Percentiles rank a stretch among this genome's conserved stretches.
phyloP scores from a whole-genome alignment of 2,113 vertebrate genomes.

The Rhadina sibilatrix region DNA sequence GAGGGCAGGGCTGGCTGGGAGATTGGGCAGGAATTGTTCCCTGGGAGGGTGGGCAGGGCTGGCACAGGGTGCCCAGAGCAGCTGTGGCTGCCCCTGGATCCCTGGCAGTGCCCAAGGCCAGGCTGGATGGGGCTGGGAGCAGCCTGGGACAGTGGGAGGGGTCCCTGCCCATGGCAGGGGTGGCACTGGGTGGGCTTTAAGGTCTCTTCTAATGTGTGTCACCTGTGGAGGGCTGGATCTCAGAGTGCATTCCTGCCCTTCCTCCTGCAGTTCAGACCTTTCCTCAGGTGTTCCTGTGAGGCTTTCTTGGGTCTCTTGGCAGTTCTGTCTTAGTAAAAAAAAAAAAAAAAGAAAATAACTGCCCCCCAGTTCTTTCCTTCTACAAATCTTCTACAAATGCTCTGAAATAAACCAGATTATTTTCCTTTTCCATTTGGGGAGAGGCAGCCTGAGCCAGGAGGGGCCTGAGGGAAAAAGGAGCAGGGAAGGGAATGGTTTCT shows the following conservation, averaged over 20 bases:
- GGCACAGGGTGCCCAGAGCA: not conserved
- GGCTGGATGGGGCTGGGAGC: not conserved
- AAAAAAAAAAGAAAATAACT: not conserved
- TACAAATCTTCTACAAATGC: not conserved
- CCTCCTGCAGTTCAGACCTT: not conserved
- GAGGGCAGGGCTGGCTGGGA: not conserved
- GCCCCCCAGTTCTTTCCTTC: accelerated
- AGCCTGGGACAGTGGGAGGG: not conserved
- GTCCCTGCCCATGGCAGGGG: not conserved
- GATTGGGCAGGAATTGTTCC: not conserved
- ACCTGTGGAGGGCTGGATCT: not conserved
- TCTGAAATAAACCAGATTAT: not conserved
- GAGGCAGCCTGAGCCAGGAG: not conserved
- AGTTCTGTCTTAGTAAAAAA: not conserved
- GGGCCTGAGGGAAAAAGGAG: not conserved
- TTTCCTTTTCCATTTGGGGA: not conserved
- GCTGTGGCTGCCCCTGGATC: not conserved
- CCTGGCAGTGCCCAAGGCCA: not conserved
- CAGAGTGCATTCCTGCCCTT: not conserved
- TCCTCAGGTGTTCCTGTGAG: not conserved
- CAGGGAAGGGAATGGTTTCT: not conserved
- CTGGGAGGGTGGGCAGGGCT: not conserved
- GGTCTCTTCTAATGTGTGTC: not conserved
- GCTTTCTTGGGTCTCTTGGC: not conserved
- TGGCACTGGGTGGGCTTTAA: accelerated